Conservation (phyloP, 2,113 vertebrate genomes). For the Onychostoma macrolepis region DNA sequence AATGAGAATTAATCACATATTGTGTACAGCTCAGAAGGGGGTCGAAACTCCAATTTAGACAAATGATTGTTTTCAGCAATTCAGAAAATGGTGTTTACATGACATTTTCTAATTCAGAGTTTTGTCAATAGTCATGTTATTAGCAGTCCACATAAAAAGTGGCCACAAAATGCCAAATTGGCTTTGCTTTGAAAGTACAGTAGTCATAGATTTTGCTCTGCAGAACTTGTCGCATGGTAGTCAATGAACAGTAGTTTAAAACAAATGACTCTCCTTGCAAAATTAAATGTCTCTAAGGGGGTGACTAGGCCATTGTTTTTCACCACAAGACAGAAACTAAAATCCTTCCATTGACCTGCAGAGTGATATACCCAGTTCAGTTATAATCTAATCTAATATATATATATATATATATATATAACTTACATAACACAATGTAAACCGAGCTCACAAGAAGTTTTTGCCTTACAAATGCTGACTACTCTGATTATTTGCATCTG, state of each 20-base stretch:
- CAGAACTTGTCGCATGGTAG: neutral
- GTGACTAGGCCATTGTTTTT: neutral
- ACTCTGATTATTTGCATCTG: slow-evolving; percentile 39
- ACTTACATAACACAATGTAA: neutral
- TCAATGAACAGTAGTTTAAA: neutral
- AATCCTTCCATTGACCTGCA: neutral
- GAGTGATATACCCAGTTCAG: neutral
- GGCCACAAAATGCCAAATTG: neutral
- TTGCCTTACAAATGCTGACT: slow-evolving; percentile 28
- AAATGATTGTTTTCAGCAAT: neutral
- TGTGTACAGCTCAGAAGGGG: neutral
- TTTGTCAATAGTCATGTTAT: neutral
- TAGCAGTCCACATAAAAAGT: slow-evolving; percentile 17
- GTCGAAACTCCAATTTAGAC: neutral
- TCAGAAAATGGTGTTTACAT: neutral
- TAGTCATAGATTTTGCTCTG: neutral
- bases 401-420: too few relatives aligned
- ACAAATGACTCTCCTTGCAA: neutral
- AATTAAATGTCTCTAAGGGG: neutral
- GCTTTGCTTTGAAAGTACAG: neutral
- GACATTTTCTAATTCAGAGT: neutral
- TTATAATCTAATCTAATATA: too few relatives aligned
- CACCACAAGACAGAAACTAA: neutral
- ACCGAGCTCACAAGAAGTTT: neutral
- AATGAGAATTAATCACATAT: neutral